Conservation (phyloP, 2,113 vertebrate genomes). For the Calidris pygmaea region DNA sequence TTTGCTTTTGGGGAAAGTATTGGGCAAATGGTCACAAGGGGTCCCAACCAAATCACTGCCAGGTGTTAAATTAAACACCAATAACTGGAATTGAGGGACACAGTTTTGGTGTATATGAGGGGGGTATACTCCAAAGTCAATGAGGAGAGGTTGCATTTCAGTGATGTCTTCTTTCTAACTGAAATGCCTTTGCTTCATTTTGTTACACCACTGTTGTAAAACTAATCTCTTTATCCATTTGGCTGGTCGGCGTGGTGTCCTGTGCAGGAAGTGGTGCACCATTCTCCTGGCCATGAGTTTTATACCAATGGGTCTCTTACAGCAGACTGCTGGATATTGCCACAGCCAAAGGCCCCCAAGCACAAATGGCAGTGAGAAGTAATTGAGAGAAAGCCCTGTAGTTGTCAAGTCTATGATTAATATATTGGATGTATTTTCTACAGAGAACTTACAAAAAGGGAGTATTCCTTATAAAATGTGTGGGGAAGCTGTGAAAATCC, state of each 20-base stretch:
- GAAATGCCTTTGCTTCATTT: background rate
- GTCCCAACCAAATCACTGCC: background rate
- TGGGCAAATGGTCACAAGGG: background rate
- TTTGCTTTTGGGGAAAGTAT: background rate
- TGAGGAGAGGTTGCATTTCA: background rate
- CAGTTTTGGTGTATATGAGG: background rate
- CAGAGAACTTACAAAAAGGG: background rate
- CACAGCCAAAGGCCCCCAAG: background rate
- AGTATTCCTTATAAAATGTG: background rate
- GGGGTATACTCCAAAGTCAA: background rate
- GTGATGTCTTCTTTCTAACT: background rate
- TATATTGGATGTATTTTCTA: background rate
- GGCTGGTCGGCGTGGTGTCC: background rate
- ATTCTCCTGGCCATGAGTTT: background rate
- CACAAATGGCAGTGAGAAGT: background rate
- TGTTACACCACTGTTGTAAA: background rate
- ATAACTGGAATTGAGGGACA: background rate
- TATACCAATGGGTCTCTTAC: background rate
- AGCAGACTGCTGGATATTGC: background rate
- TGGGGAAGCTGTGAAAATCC: background rate
- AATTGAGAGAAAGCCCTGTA: background rate
- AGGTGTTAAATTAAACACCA: background rate
- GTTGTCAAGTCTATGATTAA: background rate
- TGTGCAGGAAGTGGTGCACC: background rate
- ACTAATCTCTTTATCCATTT: background rate